phyloP scores from a whole-genome alignment of 2,113 vertebrate species.

The Corydoras maculifer region DNA sequence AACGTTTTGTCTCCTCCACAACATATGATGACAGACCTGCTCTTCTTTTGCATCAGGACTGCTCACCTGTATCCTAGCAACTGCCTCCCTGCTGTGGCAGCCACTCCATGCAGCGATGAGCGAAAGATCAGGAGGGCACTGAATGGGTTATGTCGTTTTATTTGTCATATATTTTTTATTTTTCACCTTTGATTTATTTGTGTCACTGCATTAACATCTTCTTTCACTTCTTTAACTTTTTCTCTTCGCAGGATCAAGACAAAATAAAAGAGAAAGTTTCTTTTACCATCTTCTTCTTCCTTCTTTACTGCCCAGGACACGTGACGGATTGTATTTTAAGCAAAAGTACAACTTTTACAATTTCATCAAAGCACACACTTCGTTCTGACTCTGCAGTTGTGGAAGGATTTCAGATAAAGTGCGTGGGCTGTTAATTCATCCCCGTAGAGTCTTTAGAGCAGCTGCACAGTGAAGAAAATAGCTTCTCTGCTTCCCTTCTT shows the following conservation, averaged over 20 bases:
- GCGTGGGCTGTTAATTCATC: slow-evolving; percentile 16
- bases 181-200: slow-evolving; percentile 15
- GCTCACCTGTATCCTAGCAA: slow-evolving; percentile 77
- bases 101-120: slow-evolving; percentile 37
- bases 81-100: slow-evolving; percentile 61
- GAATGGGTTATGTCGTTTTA: slow-evolving; percentile 15
- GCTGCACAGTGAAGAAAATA: slow-evolving; percentile 32
- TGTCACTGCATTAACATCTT: neutral
- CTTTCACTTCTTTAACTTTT: neutral
- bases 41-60: slow-evolving; percentile 62
- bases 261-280: neutral
- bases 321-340: slow-evolving; percentile 7
- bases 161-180: slow-evolving; percentile 2
- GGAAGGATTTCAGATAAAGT: slow-evolving; percentile 13
- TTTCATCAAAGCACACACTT: slow-evolving; percentile 27
- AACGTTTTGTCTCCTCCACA: slow-evolving; percentile 44
- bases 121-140: slow-evolving; percentile 28
- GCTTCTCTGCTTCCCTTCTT: slow-evolving; percentile 3
- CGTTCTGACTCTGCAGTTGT: slow-evolving; percentile 39
- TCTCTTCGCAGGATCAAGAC: neutral
- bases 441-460: slow-evolving; percentile 26
- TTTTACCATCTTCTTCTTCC: neutral
- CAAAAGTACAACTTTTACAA: slow-evolving; percentile 20
- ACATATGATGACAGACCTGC: slow-evolving; percentile 60
- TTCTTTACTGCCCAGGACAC: neutral